A percentile compares a stretch with the other conserved stretches of the same genome.
Conservation (phyloP, 1,140 invertebrate species). For the Archivesica marissinica region DNA sequence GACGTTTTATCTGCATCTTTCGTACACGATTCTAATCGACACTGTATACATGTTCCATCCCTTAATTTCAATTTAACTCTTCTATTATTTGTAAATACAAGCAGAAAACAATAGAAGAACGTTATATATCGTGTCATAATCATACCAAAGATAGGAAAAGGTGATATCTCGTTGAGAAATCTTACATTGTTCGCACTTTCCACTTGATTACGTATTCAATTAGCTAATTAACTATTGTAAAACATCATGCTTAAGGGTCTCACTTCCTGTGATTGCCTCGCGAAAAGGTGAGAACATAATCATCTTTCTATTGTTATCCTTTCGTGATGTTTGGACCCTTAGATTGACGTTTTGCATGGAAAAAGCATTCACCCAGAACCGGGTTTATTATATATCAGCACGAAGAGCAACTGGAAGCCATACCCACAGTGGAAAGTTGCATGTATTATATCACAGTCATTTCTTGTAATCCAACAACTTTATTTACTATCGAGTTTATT, state of each 20-base stretch:
- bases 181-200: neutral
- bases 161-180: conserved; percentile 42
- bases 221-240: conserved; percentile 13
- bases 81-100: conserved; percentile 35
- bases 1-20: too few relatives aligned
- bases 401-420: neutral
- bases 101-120: conserved; percentile 1
- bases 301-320: conserved; percentile 17
- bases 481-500: too few relatives aligned
- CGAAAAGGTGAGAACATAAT: conserved; percentile 40
- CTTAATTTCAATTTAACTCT: conserved; percentile 20
- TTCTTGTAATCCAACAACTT: neutral
- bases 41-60: neutral
- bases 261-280: neutral
- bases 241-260: conserved; percentile 18
- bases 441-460: neutral
- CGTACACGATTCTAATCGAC: too few relatives aligned
- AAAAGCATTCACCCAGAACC: conserved; percentile 6
- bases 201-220: neutral
- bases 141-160: neutral
- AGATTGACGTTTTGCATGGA: neutral
- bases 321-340: neutral
- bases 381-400: conserved; percentile 5
- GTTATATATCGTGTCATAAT: conserved; percentile 38
- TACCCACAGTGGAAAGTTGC: neutral